phyloP scores from a whole-genome alignment of 2,113 vertebrate genomes.

The Microcebus jonahi region DNA sequence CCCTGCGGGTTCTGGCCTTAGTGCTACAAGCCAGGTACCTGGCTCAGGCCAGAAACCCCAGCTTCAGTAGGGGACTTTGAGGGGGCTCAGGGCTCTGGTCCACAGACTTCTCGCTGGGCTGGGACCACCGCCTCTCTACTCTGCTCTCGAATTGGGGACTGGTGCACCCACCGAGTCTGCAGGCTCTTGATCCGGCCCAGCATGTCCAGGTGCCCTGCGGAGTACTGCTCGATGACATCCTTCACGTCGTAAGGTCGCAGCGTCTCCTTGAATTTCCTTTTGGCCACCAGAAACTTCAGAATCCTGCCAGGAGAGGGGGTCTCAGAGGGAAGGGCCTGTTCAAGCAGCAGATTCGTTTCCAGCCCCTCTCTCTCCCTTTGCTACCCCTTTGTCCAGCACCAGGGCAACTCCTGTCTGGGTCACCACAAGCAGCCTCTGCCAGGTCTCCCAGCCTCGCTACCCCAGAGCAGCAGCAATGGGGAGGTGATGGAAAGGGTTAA shows the following conservation, averaged over 20 bases:
- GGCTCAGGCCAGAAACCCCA: background rate
- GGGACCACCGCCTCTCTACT: background rate
- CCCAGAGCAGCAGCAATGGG: background rate
- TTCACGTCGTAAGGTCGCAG: constrained; percentile 97
- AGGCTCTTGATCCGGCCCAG: constrained; percentile 98
- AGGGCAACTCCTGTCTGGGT: background rate
- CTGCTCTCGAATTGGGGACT: accelerated
- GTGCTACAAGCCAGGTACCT: accelerated
- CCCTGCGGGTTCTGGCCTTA: background rate
- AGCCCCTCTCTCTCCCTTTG: background rate
- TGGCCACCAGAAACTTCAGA: constrained; percentile 98
- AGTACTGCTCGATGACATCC: constrained; percentile 99
- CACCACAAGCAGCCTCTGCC: background rate
- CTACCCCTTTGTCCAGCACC: background rate
- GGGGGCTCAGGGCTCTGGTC: background rate
- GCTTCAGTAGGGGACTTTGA: background rate
- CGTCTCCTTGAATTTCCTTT: constrained; percentile 99
- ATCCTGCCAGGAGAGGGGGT: constrained; percentile 85
- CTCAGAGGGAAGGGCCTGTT: background rate
- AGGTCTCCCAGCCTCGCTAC: background rate
- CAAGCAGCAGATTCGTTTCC: background rate
- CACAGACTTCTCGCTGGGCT: accelerated
- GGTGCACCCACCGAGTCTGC: constrained; percentile 88
- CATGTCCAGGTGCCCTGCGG: constrained; percentile 98
- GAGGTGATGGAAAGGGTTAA: background rate